Conservation (phyloP, 2,888 invertebrate genomes). For the Lasioglossum zephyrum region DNA sequence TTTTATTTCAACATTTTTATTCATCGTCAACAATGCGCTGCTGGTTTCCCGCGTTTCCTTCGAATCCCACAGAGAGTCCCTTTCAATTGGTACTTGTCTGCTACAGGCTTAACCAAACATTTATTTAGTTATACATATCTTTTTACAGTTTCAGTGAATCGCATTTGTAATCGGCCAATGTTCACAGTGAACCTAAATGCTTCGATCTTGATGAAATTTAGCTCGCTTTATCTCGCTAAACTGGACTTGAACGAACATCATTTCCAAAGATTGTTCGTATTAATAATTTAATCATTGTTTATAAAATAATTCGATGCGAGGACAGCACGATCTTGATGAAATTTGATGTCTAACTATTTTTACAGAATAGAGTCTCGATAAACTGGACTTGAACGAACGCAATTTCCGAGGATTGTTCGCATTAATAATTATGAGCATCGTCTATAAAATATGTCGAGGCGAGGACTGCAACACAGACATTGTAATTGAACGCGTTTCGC, state of each 20-base stretch:
- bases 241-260: neutral
- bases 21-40: neutral
- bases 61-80: neutral
- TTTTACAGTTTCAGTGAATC: neutral
- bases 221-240: too few species aligned
- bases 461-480: neutral
- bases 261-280: neutral
- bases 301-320: neutral
- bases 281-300: neutral
- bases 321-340: neutral
- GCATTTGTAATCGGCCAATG: neutral
- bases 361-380: neutral
- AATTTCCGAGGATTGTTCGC: neutral
- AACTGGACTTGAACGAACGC: neutral
- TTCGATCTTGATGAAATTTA: neutral
- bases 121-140: neutral
- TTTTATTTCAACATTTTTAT: neutral
- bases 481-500: neutral
- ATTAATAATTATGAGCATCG: neutral
- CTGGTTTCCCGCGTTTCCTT: neutral
- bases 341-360: neutral
- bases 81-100: neutral
- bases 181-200: neutral
- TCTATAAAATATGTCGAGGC: neutral
- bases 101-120: neutral